Conservation (phyloP, 2,113 vertebrate genomes). For the Myotis brandtii region DNA sequence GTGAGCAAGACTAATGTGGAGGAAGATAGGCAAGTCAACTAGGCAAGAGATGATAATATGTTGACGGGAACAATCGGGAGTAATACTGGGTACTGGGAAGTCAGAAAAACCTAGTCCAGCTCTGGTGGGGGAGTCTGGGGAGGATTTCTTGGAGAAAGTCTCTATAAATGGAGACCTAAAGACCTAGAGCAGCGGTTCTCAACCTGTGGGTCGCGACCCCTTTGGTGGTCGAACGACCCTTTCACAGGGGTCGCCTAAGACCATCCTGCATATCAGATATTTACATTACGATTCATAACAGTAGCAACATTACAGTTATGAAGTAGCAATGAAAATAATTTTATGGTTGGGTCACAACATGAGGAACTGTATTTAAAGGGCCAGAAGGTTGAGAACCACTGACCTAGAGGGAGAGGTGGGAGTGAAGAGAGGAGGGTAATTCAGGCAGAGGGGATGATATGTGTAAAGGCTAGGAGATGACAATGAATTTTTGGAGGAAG, state of each 20-base stretch:
- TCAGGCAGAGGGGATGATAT: background rate
- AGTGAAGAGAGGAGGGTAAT: background rate
- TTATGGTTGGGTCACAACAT: too few species aligned
- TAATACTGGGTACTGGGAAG: background rate
- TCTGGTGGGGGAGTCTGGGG: background rate
- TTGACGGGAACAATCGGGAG: background rate
- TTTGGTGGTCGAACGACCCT: too few species aligned
- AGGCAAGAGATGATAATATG: background rate
- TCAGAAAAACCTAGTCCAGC: background rate
- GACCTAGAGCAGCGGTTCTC: background rate
- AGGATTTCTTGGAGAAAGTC: background rate
- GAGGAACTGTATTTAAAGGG: too few species aligned
- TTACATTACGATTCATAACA: too few species aligned
- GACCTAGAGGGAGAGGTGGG: background rate
- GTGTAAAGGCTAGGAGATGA: background rate
- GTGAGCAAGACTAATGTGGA: background rate
- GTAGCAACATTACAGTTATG: too few species aligned
- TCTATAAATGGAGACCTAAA: background rate
- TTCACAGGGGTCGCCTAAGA: too few species aligned
- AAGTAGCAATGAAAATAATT: too few species aligned
- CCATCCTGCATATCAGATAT: too few species aligned
- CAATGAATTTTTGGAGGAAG: background rate
- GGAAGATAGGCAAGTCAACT: background rate
- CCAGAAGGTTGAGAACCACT: too few species aligned
- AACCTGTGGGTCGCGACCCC: too few species aligned